These are phyloP conservation scores for Columba janthina DNA, from an alignment of 2,113 vertebrate genomes.

Conservation along the genomic window DNA sequence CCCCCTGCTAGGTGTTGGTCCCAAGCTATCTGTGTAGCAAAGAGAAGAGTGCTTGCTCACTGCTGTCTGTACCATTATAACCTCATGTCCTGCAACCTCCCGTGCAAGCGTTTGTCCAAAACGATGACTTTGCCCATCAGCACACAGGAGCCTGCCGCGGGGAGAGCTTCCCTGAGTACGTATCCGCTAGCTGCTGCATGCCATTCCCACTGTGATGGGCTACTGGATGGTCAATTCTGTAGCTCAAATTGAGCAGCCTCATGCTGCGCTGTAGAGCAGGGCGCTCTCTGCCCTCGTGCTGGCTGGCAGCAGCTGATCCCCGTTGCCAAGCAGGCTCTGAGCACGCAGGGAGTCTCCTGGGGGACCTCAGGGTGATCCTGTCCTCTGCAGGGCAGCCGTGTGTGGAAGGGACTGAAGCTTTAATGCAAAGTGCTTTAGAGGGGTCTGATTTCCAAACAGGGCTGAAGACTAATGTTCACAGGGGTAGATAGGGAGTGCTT, in stretches of 20 bases:
- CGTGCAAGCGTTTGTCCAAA: background rate
- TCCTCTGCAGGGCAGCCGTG: background rate
- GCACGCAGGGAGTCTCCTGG: background rate
- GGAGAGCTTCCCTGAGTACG: background rate
- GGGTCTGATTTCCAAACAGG: background rate
- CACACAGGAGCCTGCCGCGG: background rate
- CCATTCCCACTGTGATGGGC: background rate
- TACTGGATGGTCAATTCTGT: background rate
- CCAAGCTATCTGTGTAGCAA: background rate
- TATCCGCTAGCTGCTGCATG: background rate
- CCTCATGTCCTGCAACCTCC: conserved; percentile 21
- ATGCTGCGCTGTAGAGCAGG: background rate
- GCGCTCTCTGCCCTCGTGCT: background rate
- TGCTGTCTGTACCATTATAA: background rate
- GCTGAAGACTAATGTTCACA: background rate
- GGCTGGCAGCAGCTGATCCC: background rate
- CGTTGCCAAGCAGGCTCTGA: background rate
- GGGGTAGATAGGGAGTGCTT: background rate
- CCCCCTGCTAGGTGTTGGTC: conserved; percentile 20
- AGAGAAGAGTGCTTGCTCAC: background rate
- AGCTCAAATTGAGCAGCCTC: background rate
- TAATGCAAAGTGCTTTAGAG: background rate
- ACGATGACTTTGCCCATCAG: background rate
- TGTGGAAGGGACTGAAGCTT: background rate
- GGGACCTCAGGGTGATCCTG: background rate